Conservation (phyloP, 2,888 invertebrate species). For the Lutraria lutraria region DNA sequence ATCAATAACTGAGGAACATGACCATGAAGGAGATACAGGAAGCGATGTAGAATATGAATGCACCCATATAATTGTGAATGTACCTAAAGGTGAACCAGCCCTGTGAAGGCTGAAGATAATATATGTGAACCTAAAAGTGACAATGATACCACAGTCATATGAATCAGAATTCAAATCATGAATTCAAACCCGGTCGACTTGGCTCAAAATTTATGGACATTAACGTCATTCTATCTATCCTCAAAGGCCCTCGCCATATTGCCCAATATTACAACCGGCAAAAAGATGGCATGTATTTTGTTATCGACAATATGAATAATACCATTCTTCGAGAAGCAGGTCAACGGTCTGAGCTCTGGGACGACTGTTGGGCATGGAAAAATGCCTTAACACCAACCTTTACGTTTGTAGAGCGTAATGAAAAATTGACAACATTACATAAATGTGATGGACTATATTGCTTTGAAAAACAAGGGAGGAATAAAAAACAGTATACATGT, state of each 20-base stretch:
- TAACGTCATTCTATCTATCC: neutral
- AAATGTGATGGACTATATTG: slow-evolving; percentile 25
- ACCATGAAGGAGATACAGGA: no score
- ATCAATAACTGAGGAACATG: no score
- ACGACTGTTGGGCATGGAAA: slow-evolving; percentile 45
- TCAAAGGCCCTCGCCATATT: no score
- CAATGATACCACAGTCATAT: no score
- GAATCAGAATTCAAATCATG: no score
- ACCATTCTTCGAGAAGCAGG: neutral
- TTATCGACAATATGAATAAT: neutral
- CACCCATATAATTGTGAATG: no score
- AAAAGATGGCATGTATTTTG: neutral
- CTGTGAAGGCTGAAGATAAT: no score
- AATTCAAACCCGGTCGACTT: no score
- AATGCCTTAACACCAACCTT: neutral
- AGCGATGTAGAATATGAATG: no score
- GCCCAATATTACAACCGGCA: no score
- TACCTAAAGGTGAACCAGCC: no score
- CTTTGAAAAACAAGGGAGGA: slow-evolving; percentile 7
- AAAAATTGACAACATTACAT: neutral
- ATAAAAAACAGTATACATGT: neutral
- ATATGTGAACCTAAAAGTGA: no score
- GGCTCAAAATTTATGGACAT: slow-evolving; percentile 52
- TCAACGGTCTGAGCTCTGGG: slow-evolving; percentile 42
- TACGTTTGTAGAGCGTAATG: neutral